Conservation (phyloP, 2,113 vertebrate genomes). For the Callorhinus ursinus region DNA sequence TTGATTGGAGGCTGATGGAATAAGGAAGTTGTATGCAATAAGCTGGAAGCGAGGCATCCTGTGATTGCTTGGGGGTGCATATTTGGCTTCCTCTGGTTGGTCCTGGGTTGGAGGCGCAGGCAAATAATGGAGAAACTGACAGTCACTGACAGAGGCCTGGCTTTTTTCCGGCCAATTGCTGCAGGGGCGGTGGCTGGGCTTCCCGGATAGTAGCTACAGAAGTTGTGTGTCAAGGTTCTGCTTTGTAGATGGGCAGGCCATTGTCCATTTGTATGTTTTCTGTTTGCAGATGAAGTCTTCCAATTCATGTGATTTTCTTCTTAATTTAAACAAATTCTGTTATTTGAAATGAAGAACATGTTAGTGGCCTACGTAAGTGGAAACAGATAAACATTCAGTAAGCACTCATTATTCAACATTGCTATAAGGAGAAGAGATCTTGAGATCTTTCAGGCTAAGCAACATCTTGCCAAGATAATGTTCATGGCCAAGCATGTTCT, state of each 20-base stretch:
- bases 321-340: neutral
- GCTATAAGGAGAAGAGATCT: neutral
- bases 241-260: accelerated
- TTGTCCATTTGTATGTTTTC: no score
- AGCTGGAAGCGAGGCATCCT: accelerated
- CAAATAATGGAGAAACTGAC: neutral
- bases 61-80: accelerated
- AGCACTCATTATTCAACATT: neutral
- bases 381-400: neutral
- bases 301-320: neutral
- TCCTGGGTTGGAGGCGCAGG: neutral
- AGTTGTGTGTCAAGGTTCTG: no score
- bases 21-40: no score
- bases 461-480: accelerated
- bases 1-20: neutral
- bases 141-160: accelerated
- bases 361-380: neutral
- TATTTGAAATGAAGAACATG: neutral
- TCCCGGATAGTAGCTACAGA: accelerated
- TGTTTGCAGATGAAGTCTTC: no score
- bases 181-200: accelerated
- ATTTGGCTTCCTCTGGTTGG: neutral
- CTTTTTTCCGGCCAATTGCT: accelerated
- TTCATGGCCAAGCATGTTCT: no score
- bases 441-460: accelerated